Evolutionary conservation across 1,140 invertebrate genomes (phyloP).

Genomic region (Euura lappo): DNA sequence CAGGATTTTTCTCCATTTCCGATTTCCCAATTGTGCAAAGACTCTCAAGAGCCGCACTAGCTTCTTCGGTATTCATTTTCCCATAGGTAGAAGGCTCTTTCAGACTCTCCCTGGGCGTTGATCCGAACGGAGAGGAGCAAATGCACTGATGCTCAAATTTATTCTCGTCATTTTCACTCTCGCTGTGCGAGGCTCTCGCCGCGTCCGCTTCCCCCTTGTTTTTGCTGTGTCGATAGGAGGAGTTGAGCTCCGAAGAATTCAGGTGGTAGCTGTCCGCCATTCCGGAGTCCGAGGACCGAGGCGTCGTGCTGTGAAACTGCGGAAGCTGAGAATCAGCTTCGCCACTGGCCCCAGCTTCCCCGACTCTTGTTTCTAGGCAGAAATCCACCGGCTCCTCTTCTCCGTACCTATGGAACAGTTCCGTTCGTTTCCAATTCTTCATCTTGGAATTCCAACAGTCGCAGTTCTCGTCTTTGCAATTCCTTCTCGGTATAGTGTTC

Average conservation of each 20-base stretch:
- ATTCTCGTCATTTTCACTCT: slow-evolving; percentile 68
- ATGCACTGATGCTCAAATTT: slow-evolving; percentile 73
- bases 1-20: background rate
- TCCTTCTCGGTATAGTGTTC: too few species aligned
- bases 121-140: slow-evolving; percentile 75
- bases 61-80: slow-evolving; percentile 25
- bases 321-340: slow-evolving; percentile 14
- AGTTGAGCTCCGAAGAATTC: slow-evolving; percentile 48
- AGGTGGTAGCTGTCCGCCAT: slow-evolving; percentile 77
- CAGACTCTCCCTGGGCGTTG: slow-evolving; percentile 63
- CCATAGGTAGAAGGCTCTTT: slow-evolving; percentile 25
- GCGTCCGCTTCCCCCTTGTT: slow-evolving; percentile 26
- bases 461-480: background rate
- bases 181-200: slow-evolving; percentile 38
- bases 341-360: slow-evolving; percentile 23
- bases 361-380: slow-evolving; percentile 7
- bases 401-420: slow-evolving; percentile 11
- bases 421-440: slow-evolving; percentile 30
- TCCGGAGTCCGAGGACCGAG: slow-evolving; percentile 78
- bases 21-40: background rate
- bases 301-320: slow-evolving; percentile 41
- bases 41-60: background rate
- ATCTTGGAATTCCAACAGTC: background rate
- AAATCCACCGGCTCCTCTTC: background rate
- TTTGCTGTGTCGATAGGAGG: slow-evolving; percentile 33